Evolutionary conservation across 1,140 invertebrate genomes (phyloP).

Genomic region (Grapholita molesta): DNA sequence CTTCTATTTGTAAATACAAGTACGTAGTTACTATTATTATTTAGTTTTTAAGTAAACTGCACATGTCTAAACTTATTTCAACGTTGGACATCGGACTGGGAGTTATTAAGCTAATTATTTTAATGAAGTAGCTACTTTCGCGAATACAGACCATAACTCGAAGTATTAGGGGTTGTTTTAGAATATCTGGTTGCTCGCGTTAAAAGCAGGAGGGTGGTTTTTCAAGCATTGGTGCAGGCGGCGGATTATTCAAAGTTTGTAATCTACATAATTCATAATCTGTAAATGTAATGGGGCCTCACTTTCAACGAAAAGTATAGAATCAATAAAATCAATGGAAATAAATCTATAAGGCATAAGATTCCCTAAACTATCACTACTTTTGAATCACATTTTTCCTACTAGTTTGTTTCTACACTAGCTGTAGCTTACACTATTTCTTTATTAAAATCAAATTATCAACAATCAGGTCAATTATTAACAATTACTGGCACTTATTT

Average conservation of each 20-base stretch:
- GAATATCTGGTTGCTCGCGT: conserved; percentile 27
- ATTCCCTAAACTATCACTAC: too few species aligned
- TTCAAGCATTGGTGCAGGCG: conserved; percentile 51
- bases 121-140: conserved; percentile 43
- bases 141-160: not conserved
- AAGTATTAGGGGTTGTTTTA: not conserved
- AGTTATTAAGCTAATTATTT: conserved; percentile 50
- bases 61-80: not conserved
- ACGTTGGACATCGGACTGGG: not conserved
- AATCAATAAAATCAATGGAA: not conserved
- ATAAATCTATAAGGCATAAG: too few species aligned
- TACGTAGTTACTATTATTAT: not conserved
- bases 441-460: too few species aligned
- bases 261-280: conserved; percentile 75
- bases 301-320: conserved; percentile 34
- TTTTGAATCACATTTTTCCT: too few species aligned
- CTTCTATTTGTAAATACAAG: not conserved
- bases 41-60: not conserved
- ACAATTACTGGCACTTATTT: too few species aligned
- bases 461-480: too few species aligned
- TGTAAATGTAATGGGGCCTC: conserved; percentile 28
- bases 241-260: conserved; percentile 62
- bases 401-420: too few species aligned
- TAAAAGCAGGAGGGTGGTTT: conserved; percentile 58
- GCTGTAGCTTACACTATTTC: too few species aligned